A percentile compares a stretch with the other conserved stretches of the same genome.
phyloP scores from a whole-genome alignment of 2,797 vertebrate species.

The Rallus crepitans region DNA sequence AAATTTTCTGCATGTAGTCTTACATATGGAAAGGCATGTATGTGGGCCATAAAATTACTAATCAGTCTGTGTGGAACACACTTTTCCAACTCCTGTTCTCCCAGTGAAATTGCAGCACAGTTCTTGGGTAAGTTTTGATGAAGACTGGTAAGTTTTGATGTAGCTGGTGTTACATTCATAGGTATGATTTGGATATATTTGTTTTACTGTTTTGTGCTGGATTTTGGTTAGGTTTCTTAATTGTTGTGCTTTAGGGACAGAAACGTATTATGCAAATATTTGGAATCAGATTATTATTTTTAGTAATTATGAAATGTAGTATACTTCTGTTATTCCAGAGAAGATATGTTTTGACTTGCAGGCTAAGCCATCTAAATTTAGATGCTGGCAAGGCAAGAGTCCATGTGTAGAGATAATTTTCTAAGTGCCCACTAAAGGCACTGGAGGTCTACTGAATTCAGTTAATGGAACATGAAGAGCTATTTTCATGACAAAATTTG shows the following conservation, averaged over 20 bases:
- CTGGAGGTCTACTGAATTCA: neutral
- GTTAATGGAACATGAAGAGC: neutral
- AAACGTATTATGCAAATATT: neutral
- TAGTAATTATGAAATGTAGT: neutral
- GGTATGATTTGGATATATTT: neutral
- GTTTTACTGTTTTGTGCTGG: neutral
- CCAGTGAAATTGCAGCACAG: neutral
- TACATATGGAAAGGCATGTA: neutral
- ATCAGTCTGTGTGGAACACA: neutral
- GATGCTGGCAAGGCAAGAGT: neutral
- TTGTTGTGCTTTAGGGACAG: neutral
- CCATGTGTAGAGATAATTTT: accelerated
- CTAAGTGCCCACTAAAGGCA: neutral
- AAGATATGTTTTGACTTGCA: neutral
- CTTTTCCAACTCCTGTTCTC: neutral
- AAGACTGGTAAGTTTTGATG: neutral
- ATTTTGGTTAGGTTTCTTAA: neutral
- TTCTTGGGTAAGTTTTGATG: neutral
- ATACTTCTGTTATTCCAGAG: neutral
- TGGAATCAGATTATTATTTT: neutral
- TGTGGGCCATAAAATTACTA: neutral
- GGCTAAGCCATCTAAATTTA: neutral
- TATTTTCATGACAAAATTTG: neutral
- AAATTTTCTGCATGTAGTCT: neutral
- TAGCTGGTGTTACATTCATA: neutral